Evolutionary conservation across 2,113 vertebrate genomes (phyloP), one percentile per base, ranked within the genome.

Genomic region (Notarius lentiginosus): DNA sequence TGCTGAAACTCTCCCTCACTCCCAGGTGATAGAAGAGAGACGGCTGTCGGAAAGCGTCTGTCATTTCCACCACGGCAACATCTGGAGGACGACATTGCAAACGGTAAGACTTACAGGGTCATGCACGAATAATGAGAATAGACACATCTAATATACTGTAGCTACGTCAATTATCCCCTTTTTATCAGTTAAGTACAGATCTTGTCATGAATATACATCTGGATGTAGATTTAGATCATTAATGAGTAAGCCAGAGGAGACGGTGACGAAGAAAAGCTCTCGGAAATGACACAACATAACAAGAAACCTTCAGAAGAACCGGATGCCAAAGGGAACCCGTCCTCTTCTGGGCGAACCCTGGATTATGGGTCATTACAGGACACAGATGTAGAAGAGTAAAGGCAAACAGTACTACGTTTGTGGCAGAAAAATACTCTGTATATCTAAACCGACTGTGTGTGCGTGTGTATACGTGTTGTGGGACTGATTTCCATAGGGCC

Each of bases 1-100:
- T 98, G 93, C 98, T 98, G 97, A 99, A 99, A 92, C 98, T 99
- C 91, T 99, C 98, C 90, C 98, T 91, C 89, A 99, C 98, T 51
- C 98, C 98, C 49, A 99, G 96, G 90, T 99, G 98, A 94, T 99
- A 99, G 91, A 99, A 99, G 63, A 99, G 95, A 0, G 98, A 99
- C 0, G 97, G 98, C 80, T 99, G 98, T n/a, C 98, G 97, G 92
- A 99, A 99, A 17, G 98, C 98, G 0, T 99, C 98, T 0, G 96
- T 99, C 97, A 99, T 99, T 94, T 99, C 98, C 91, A 99, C 98
- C 15, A 99, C 98, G 0, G 98, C 98, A 1, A 99, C 96, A 92
- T 99, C 98, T 99, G 95, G 70, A 88, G 47, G 58, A 47, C 18
- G 30, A 47, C 30, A 22, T 80, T 15, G 0, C n/a, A 79, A 34